Percentiles rank a stretch among this genome's conserved stretches.
These are phyloP conservation scores for Apocrypta bakeri DNA, from an alignment of 1,140 invertebrate species.

Conservation along the genomic window DNA sequence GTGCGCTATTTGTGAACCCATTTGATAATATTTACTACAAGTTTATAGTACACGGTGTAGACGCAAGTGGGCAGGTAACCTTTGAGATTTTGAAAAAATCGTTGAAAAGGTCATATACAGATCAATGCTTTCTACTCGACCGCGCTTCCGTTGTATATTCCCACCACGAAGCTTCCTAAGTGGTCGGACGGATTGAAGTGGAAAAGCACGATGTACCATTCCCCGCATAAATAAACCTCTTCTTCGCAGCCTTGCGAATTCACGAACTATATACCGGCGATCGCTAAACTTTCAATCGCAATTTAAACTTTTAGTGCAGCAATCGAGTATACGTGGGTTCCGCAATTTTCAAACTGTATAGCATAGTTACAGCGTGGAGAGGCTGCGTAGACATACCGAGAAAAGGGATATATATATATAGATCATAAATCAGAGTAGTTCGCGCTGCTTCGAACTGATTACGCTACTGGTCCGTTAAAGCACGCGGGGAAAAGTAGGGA, in stretches of 20 bases:
- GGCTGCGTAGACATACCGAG: not conserved
- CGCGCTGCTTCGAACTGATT: slow-evolving; percentile 45
- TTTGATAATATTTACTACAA: too few relatives aligned
- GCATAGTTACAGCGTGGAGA: not conserved
- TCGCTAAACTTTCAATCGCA: not conserved
- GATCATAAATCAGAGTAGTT: slow-evolving; percentile 48
- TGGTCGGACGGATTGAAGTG: too few relatives aligned
- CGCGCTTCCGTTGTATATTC: too few relatives aligned
- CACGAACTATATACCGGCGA: not conserved
- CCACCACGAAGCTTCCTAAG: too few relatives aligned
- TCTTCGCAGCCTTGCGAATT: not conserved
- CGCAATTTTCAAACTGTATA: not conserved
- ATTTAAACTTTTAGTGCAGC: not conserved
- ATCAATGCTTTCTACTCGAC: too few relatives aligned
- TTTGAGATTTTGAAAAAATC: too few relatives aligned
- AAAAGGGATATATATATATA: slow-evolving; percentile 51
- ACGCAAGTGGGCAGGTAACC: too few relatives aligned
- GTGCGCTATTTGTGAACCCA: too few relatives aligned
- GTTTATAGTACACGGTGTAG: too few relatives aligned
- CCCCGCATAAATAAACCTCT: not conserved
- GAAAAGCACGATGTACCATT: not conserved
- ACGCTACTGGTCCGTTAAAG: slow-evolving; percentile 37
- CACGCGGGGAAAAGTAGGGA: not conserved
- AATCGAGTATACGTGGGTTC: not conserved
- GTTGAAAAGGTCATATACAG: too few relatives aligned